These are phyloP conservation scores for Neotoma lepida DNA, from an alignment of 2,113 vertebrate genomes.

Conservation along the genomic window DNA sequence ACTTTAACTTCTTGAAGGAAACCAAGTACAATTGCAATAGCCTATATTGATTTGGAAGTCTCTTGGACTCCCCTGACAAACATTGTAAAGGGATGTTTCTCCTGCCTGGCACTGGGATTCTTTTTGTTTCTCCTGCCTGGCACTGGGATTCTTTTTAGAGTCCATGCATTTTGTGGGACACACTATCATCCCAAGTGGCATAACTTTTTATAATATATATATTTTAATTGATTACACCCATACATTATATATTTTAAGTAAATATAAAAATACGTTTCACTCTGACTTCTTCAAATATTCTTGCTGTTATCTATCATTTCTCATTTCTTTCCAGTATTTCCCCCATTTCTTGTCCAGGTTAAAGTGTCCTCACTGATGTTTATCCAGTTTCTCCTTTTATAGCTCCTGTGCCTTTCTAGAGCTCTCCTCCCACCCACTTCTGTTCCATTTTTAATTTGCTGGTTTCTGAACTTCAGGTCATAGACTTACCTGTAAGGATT, in stretches of 20 bases:
- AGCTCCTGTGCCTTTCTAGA: background rate
- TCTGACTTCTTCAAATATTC: background rate
- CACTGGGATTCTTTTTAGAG: background rate
- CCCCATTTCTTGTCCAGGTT: background rate
- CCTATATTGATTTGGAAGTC: background rate
- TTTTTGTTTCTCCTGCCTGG: background rate
- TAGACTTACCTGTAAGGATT: background rate
- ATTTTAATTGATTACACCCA: background rate
- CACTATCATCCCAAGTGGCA: background rate
- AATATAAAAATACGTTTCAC: background rate
- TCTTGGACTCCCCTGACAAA: background rate
- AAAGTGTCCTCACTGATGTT: background rate
- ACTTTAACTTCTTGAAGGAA: background rate
- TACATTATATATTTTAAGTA: background rate
- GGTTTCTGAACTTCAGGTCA: background rate
- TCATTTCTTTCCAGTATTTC: background rate
- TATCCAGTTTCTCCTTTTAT: background rate
- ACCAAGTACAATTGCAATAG: background rate
- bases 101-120: background rate
- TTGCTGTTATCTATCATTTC: background rate
- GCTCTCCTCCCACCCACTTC: background rate
- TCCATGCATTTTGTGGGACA: background rate
- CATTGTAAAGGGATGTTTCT: background rate
- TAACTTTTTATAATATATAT: background rate
- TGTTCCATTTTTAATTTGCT: background rate